Evolutionary conservation across 2,797 vertebrate genomes (phyloP).

Genomic region (Trachops cirrhosus): DNA sequence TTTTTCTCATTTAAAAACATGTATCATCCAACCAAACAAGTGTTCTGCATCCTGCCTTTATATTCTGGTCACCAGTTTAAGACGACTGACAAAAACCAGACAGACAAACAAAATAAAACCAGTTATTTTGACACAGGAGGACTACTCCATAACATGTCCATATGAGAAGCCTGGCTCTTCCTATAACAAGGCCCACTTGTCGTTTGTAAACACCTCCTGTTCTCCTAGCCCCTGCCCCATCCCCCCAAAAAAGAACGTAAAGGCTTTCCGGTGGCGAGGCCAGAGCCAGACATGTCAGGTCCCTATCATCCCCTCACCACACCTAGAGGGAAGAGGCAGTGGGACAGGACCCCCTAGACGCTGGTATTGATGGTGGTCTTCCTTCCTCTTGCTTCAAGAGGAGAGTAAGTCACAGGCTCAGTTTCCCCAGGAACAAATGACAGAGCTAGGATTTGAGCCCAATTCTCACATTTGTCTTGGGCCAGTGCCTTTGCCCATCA

Average conservation of each 20-base stretch:
- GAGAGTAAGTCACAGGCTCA: background rate
- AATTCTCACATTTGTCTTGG: background rate
- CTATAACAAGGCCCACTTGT: background rate
- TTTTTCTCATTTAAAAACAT: background rate
- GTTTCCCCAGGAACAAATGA: background rate
- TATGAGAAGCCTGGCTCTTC: background rate
- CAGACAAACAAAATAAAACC: background rate
- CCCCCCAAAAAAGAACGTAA: background rate
- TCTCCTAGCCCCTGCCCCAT: background rate
- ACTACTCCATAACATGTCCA: accelerated
- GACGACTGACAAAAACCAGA: background rate
- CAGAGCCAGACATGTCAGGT: accelerated
- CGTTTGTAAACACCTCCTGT: background rate
- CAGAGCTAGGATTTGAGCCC: background rate
- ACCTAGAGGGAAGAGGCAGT: background rate
- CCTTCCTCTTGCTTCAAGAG: background rate
- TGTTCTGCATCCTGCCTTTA: background rate
- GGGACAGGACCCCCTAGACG: background rate
- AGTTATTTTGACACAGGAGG: background rate
- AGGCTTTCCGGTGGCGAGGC: background rate
- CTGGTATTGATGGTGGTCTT: background rate
- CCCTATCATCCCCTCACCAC: background rate
- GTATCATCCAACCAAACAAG: background rate
- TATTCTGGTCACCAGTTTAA: background rate
- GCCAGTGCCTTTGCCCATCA: background rate